These are phyloP conservation scores for Drosophila equinoxialis DNA, from an alignment of 1,140 invertebrate species.

Conservation along the genomic window DNA sequence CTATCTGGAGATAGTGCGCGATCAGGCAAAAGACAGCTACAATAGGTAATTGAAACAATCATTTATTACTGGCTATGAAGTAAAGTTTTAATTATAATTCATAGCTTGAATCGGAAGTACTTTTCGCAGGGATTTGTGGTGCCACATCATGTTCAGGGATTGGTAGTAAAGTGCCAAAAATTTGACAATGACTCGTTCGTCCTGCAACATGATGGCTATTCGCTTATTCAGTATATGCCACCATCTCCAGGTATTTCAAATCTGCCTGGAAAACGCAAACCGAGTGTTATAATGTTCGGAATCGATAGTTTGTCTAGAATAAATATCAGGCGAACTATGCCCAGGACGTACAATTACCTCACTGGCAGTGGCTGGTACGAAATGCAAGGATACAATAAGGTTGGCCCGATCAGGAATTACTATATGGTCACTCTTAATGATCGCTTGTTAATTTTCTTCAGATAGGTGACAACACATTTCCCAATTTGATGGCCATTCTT, in stretches of 20 bases:
- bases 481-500: constrained; percentile 90
- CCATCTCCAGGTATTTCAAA: background rate
- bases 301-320: constrained; percentile 71
- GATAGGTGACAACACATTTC: constrained; percentile 91
- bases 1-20: constrained; percentile 56
- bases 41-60: constrained; percentile 39
- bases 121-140: constrained; percentile 57
- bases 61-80: background rate
- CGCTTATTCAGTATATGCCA: constrained; percentile 37
- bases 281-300: constrained; percentile 69
- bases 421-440: no score
- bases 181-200: constrained; percentile 46
- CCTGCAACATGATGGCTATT: constrained; percentile 51
- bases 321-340: constrained; percentile 79
- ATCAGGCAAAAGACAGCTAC: constrained; percentile 40
- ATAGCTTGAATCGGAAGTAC: constrained; percentile 39
- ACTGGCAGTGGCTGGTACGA: constrained; percentile 56
- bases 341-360: constrained; percentile 56
- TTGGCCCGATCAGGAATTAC: background rate
- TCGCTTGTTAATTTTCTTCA: constrained; percentile 46
- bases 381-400: constrained; percentile 71
- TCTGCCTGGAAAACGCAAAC: constrained; percentile 35
- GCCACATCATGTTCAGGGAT: constrained; percentile 49
- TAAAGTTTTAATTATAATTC: background rate
- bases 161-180: constrained; percentile 51